Percentiles rank a stretch among this genome's conserved stretches.
These are phyloP conservation scores for Empis livida DNA, from an alignment of 2,888 invertebrate species.

Conservation along the genomic window DNA sequence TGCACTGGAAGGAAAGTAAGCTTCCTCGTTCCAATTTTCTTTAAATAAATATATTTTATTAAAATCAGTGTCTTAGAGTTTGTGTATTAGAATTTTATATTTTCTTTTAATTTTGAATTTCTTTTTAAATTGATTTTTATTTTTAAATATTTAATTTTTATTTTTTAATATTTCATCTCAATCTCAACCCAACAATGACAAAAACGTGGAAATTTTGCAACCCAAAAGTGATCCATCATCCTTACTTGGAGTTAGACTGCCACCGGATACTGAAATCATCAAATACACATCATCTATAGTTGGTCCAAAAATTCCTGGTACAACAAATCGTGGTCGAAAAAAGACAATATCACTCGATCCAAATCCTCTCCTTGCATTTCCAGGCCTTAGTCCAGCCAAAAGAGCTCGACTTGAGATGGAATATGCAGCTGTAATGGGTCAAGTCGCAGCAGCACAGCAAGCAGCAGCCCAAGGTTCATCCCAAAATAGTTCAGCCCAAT, in stretches of 20 bases:
- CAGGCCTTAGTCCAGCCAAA: constrained; percentile 37
- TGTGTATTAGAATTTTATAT: not conserved
- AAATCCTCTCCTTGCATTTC: constrained; percentile 39
- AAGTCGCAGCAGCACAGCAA: constrained; percentile 30
- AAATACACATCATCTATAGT: constrained; percentile 80
- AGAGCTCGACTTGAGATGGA: constrained; percentile 36
- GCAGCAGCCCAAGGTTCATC: constrained; percentile 14
- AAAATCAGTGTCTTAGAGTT: not conserved
- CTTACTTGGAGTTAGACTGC: constrained; percentile 69
- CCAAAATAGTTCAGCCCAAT: not conserved
- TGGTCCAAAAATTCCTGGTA: constrained; percentile 74
- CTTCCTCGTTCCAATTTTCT: constrained; percentile 11
- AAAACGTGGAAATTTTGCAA: no score
- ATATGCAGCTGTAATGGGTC: constrained; percentile 34
- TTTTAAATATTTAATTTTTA: not conserved
- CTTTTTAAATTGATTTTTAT: not conserved
- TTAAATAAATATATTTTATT: not conserved
- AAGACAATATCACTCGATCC: constrained; percentile 81
- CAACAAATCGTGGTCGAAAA: constrained; percentile 73
- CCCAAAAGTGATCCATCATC: constrained; percentile 66
- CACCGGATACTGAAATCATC: constrained; percentile 81
- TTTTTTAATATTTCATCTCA: not conserved
- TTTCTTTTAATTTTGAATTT: not conserved
- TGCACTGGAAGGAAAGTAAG: constrained; percentile 60
- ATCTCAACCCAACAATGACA: no score